Base-by-base conservation (phyloP, 2,113 vertebrate genomes). In the Macroglossus sobrinus region DNA sequence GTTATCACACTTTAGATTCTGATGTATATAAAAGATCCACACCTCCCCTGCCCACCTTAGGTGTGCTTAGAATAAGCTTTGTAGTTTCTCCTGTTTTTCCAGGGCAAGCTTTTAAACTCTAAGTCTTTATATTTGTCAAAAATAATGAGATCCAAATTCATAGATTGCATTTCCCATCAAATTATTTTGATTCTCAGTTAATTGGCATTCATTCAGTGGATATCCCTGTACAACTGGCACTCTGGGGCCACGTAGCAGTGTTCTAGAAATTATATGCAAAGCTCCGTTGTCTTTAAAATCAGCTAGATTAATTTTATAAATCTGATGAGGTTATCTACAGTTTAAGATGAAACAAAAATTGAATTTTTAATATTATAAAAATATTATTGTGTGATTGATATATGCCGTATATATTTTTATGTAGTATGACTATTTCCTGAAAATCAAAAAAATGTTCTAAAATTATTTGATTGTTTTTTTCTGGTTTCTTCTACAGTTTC, bases 1-100 rank as follows among this genome's bases (percentile, higher is more conserved):
- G 15, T 45, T 26, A 47, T 35, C 35, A 45, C 5, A 84, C 38
- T 50, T 47, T 47, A 47, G 90, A 61, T 9, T 43, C 19, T n/a
- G 3, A 26, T 9, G 24, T 19, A 11, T n/a, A 68, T 53, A 18
- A 71, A 72, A 10, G 12, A 35, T 14, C 2, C 47, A 10, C 16
- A 1, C 5, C 0, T 0, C 19, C 4, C n/a, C 8, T 8, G 1
- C 2, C 15, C 0, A 53, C 16, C 3, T 24, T 33, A 10, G 5
- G 14, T 22, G 0, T 13, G n/a, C 6, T 89, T n/a, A 11, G n/a
- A 16, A 19, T 38, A 19, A 9, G 10, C 13, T 50, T 55, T n/a
- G 6, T 33, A 38, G 26, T 80, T 71, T 74, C 11, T 14, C 6
- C 45, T 74, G 21, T 63, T 86, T n/a, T 78, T 87, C 43, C 12